Base-by-base conservation (phyloP, 2,888 invertebrate genomes). In the Petrolisthes cinctipes region DNA sequence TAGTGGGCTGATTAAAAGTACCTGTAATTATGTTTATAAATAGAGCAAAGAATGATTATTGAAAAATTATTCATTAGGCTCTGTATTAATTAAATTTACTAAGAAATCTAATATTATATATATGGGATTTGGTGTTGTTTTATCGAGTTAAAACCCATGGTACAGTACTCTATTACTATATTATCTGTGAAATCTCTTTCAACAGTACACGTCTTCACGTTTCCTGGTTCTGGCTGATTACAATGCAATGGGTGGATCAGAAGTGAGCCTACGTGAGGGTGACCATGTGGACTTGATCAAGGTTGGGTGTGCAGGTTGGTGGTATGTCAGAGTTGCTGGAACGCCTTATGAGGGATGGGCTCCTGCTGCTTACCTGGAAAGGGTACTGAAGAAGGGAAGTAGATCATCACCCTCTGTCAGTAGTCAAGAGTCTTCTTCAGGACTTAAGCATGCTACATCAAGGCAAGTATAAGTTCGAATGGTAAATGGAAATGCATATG, bases 251-350 rank as follows among this genome's bases (percentile, higher is more conserved):
- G 97, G 97, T 91, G 96, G 95, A 91, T 97, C 97, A 91, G 98
- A 98, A 94, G 96, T 98, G 91, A 96, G 96, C 91, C 95, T 98
- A 94, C 95, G 95, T 89, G 98, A 98, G 94, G 97, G 98, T 51
- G 98, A 98, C 93, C 95, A 95, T 92, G 95, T 98, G 91, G 97
- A 97, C 93, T 94, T 98, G 91, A 95, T 97, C 91, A 97, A 97
- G 93, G 96, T 97, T 91, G 98, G 98, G 92, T 97, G 97, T 94
- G 97, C 97, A 91, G 98, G 98, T 91, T 98, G 98, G 98, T 98
- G 98, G 98, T 97, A 97, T 94, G 97, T 98, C 92, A 96, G 96
- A 92, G 86, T 89, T 37, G 85, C 93, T 93, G 96, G 95, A 91
- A 94, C 94, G 90, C 94, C 95, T 91, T 94, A 95, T 92, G 97